Evolutionary conservation across 2,113 vertebrate species (phyloP).

Genomic region (Nibea albiflora): DNA sequence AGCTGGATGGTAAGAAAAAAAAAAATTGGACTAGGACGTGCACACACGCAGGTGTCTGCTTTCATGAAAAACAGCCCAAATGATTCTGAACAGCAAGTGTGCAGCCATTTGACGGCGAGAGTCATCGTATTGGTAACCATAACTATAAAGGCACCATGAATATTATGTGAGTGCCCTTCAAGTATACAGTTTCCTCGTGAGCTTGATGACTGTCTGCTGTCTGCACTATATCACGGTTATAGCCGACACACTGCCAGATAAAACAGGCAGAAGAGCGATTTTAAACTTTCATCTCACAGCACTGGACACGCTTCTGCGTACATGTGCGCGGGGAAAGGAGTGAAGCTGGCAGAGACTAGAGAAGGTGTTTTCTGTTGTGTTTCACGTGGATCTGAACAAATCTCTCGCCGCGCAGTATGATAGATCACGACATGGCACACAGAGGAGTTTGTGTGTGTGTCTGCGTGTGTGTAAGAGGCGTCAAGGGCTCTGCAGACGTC

Average conservation of each 20-base stretch:
- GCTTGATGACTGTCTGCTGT: neutral
- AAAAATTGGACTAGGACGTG: slow-evolving; percentile 46
- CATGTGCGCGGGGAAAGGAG: neutral
- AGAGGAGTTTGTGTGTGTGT: slow-evolving; percentile 7
- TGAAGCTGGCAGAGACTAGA: neutral
- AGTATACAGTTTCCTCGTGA: neutral
- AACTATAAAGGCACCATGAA: slow-evolving; percentile 5
- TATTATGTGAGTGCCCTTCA: slow-evolving; percentile 8
- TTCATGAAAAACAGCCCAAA: neutral
- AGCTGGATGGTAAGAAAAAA: slow-evolving; percentile 36
- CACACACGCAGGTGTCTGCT: slow-evolving; percentile 12
- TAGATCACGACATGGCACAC: neutral
- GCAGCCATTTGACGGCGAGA: neutral
- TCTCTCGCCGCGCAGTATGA: slow-evolving; percentile 2
- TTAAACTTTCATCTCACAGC: no score
- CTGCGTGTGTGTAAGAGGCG: neutral
- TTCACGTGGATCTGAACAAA: slow-evolving; percentile 11
- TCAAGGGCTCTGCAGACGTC: slow-evolving; percentile 12
- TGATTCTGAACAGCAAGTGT: neutral
- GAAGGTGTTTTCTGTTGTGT: slow-evolving; percentile 5
- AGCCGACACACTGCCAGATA: slow-evolving; percentile 1
- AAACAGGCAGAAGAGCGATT: neutral
- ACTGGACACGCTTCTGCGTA: slow-evolving; percentile 20
- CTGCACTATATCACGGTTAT: neutral
- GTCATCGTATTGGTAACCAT: neutral